Conservation (phyloP, 2,888 invertebrate species). For the Gisinianus flammeolus region DNA sequence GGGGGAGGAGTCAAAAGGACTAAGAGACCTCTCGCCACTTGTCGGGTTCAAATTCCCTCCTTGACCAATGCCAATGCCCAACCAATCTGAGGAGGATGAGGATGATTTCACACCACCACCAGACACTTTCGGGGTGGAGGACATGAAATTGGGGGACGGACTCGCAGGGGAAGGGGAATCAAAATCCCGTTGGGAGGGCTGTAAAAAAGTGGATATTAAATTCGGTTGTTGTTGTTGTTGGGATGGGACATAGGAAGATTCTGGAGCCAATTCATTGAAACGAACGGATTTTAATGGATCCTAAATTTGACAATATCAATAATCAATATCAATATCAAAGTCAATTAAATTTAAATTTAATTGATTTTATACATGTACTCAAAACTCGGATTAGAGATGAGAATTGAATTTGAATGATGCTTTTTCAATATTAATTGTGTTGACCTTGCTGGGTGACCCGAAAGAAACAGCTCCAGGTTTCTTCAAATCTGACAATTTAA, state of each 20-base stretch:
- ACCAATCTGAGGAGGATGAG: conserved; percentile 25
- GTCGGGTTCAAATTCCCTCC: not conserved
- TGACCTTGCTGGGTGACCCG: not conserved
- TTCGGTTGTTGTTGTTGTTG: not conserved
- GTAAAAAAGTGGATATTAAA: conserved; percentile 7
- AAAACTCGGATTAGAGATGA: not conserved
- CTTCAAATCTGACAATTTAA: conserved; percentile 43
- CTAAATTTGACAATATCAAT: not conserved
- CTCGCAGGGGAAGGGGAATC: not conserved
- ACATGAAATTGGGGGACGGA: not conserved
- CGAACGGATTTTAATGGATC: conserved; percentile 28
- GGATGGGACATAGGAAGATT: not conserved
- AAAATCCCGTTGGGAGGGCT: not conserved
- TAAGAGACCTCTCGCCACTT: not conserved
- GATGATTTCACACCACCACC: not conserved
- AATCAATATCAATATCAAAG: not conserved
- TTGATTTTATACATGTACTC: not conserved
- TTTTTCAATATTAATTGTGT: not conserved
- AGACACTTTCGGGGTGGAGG: not conserved
- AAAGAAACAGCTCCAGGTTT: conserved; percentile 6
- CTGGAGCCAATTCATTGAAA: conserved; percentile 21
- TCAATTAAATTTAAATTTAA: not conserved
- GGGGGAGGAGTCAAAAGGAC: not conserved
- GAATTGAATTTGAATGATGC: not conserved
- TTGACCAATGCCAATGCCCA: conserved; percentile 9